These are phyloP conservation scores for Gymnocheta viridis DNA, from an alignment of 2,888 invertebrate species.

Conservation along the genomic window DNA sequence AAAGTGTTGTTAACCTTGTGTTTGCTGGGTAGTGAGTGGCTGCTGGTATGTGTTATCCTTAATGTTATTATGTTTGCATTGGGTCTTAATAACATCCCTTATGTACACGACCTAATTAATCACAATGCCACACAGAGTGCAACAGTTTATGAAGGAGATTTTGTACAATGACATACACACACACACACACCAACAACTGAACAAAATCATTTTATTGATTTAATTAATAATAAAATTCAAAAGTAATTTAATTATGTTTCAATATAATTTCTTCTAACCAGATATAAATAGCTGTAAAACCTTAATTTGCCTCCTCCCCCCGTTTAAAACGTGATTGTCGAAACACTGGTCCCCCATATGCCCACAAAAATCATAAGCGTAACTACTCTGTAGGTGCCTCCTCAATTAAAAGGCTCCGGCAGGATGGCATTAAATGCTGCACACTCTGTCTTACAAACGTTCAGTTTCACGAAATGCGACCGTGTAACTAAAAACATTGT, in stretches of 20 bases:
- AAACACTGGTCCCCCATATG: too few species aligned
- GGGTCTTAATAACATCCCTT: background rate
- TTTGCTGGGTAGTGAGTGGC: background rate
- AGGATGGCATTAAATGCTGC: too few species aligned
- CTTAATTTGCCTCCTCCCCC: too few species aligned
- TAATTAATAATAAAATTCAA: background rate
- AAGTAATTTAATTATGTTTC: background rate
- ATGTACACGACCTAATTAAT: constrained; percentile 38
- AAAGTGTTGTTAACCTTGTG: background rate
- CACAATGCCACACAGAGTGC: constrained; percentile 8
- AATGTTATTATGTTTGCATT: background rate
- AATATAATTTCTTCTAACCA: background rate
- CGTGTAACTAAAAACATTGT: too few species aligned
- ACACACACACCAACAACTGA: background rate
- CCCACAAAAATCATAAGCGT: too few species aligned
- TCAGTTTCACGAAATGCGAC: too few species aligned
- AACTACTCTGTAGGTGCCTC: too few species aligned
- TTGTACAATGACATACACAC: background rate
- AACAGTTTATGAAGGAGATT: constrained; percentile 27
- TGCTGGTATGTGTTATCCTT: background rate
- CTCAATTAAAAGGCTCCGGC: too few species aligned
- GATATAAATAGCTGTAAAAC: too few species aligned
- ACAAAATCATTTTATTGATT: constrained; percentile 5
- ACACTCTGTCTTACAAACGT: too few species aligned
- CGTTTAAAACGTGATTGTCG: too few species aligned